Conservation (phyloP, 2,113 vertebrate genomes). For the Rhineura floridana region DNA sequence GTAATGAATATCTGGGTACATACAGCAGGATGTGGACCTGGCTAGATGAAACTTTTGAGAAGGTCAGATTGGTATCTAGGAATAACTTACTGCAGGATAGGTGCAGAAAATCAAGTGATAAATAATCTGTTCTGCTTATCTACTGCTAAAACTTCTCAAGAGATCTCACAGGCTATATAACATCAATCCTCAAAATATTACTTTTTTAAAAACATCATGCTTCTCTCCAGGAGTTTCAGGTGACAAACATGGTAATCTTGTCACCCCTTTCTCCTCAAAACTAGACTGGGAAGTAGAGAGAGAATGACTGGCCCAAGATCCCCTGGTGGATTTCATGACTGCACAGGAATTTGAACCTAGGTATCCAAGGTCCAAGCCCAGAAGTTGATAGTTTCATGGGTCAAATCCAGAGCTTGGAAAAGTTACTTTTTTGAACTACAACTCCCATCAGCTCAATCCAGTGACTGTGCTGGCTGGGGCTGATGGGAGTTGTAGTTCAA, state of each 20-base stretch:
- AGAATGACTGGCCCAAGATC: too few relatives aligned
- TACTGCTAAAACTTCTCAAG: not conserved
- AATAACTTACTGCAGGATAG: not conserved
- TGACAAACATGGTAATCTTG: too few relatives aligned
- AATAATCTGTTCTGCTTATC: not conserved
- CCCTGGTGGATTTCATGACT: not conserved
- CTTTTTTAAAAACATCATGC: too few relatives aligned
- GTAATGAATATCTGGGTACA: slow-evolving; percentile 11
- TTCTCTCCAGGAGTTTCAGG: not conserved
- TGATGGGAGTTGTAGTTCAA: too few relatives aligned
- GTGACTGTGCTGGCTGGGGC: too few relatives aligned
- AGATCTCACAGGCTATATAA: not conserved
- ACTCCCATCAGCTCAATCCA: too few relatives aligned
- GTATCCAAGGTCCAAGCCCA: not conserved
- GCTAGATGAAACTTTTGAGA: not conserved
- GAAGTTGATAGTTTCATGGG: not conserved
- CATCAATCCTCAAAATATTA: not conserved
- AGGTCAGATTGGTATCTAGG: not conserved
- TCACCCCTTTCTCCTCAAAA: not conserved
- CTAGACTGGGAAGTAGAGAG: not conserved
- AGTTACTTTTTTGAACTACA: too few relatives aligned
- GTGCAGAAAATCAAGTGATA: not conserved
- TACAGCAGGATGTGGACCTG: not conserved
- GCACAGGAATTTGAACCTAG: not conserved
- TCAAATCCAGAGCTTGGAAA: too few relatives aligned